phyloP scores from a whole-genome alignment of 1,140 invertebrate genomes.

The Ostrea denselamellosa region DNA sequence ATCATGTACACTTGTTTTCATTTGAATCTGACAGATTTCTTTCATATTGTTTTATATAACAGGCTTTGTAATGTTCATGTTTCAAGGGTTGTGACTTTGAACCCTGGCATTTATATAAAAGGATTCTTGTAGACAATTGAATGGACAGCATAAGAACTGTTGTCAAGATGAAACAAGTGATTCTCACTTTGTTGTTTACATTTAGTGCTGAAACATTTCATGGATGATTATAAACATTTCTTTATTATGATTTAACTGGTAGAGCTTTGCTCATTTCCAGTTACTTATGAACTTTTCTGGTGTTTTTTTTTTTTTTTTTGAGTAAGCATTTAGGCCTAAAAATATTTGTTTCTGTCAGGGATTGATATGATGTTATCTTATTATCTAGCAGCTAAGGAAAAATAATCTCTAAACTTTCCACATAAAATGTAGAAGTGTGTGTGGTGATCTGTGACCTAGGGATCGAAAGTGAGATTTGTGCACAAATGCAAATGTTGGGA shows the following conservation, averaged over 20 bases:
- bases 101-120: neutral
- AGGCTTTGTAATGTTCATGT: neutral
- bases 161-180: neutral
- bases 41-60: neutral
- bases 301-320: too few species aligned
- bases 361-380: slow-evolving; percentile 2
- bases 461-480: slow-evolving; percentile 40
- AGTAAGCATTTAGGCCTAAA: neutral
- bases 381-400: neutral
- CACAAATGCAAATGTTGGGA: slow-evolving; percentile 28
- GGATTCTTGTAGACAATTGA: neutral
- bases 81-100: neutral
- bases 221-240: slow-evolving; percentile 21
- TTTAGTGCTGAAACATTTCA: slow-evolving; percentile 18
- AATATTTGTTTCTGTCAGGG: slow-evolving; percentile 22
- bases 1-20: neutral
- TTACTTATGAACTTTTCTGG: slow-evolving; percentile 9
- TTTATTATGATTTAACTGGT: slow-evolving; percentile 19
- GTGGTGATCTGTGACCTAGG: slow-evolving; percentile 27
- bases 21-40: neutral
- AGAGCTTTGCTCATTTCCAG: neutral
- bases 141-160: neutral
- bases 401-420: neutral
- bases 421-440: slow-evolving; percentile 20
- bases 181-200: slow-evolving; percentile 15